phyloP scores from a whole-genome alignment of 2,797 vertebrate species.

The Falco columbarius region DNA sequence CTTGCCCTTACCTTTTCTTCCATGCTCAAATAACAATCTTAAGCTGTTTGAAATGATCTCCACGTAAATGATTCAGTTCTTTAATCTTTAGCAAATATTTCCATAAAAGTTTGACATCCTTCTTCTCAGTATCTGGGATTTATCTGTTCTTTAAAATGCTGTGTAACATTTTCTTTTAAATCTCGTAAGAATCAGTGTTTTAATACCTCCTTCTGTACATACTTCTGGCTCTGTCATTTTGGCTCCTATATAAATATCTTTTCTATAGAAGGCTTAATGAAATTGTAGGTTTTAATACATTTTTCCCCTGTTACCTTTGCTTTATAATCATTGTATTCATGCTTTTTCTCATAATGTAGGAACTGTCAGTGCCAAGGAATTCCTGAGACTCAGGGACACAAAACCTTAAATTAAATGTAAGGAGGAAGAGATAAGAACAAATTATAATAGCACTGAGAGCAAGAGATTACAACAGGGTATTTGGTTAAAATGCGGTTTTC shows the following conservation, averaged over 20 bases:
- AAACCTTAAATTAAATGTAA: constrained; percentile 53
- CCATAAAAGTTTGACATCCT: neutral
- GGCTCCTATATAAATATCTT: neutral
- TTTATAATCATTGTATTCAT: constrained; percentile 21
- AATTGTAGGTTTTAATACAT: constrained; percentile 12
- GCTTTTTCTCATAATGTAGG: constrained; percentile 15
- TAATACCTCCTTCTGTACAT: neutral
- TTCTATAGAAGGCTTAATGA: constrained; percentile 1
- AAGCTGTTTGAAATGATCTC: neutral
- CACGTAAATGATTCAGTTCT: neutral
- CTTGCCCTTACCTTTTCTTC: neutral
- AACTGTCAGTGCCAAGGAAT: constrained; percentile 32
- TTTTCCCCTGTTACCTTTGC: neutral
- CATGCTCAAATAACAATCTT: neutral
- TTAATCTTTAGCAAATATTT: constrained; percentile 49
- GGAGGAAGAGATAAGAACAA: constrained; percentile 51
- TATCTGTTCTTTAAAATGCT: constrained; percentile 33
- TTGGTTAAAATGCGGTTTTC: constrained; percentile 43
- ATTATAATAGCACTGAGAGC: constrained; percentile 27
- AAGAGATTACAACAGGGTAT: constrained; percentile 25
- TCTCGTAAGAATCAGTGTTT: neutral
- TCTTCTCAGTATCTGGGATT: constrained; percentile 2
- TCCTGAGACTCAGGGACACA: constrained; percentile 26
- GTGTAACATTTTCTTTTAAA: neutral
- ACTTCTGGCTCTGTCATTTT: neutral